A percentile compares a stretch with the other conserved stretches of the same genome.
phyloP scores from a whole-genome alignment of 1,140 invertebrate species.

The Euura saliciscinereae region DNA sequence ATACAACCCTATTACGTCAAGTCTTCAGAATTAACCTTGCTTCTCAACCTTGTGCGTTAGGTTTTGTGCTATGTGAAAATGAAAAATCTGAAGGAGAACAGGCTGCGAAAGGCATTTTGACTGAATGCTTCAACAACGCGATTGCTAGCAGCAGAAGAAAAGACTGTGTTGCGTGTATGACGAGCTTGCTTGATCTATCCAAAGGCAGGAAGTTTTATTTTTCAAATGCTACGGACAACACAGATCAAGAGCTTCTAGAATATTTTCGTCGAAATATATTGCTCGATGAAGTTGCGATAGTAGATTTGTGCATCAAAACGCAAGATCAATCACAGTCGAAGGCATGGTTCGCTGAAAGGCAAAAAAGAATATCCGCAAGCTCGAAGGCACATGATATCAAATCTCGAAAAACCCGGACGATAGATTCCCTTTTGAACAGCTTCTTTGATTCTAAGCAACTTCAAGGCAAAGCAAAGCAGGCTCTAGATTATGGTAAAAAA shows the following conservation, averaged over 20 bases:
- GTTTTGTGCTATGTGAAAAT: background rate
- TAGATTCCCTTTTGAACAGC: slow-evolving; percentile 21
- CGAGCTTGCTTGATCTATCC: background rate
- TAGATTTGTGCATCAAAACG: slow-evolving; percentile 34
- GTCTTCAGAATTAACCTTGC: slow-evolving; percentile 17
- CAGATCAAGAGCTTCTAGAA: too few relatives aligned
- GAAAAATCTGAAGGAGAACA: background rate
- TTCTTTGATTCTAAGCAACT: slow-evolving; percentile 18
- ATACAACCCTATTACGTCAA: background rate
- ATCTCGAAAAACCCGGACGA: slow-evolving; percentile 22
- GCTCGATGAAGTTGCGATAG: slow-evolving; percentile 33
- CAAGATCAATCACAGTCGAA: slow-evolving; percentile 23
- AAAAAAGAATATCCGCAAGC: slow-evolving; percentile 25
- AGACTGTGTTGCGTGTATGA: slow-evolving; percentile 14
- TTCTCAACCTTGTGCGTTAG: slow-evolving; percentile 4
- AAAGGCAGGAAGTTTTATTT: background rate
- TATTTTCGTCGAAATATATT: too few relatives aligned
- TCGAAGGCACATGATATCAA: slow-evolving; percentile 32
- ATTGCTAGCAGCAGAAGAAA: background rate
- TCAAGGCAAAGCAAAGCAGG: slow-evolving; percentile 12
- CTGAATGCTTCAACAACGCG: slow-evolving; percentile 3
- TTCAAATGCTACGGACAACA: background rate
- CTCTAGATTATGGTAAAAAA: slow-evolving; percentile 18
- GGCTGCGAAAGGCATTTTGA: slow-evolving; percentile 6
- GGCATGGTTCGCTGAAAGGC: slow-evolving; percentile 25